Base-by-base conservation (phyloP, 2,888 invertebrate genomes). In the Polia nebulosa region DNA sequence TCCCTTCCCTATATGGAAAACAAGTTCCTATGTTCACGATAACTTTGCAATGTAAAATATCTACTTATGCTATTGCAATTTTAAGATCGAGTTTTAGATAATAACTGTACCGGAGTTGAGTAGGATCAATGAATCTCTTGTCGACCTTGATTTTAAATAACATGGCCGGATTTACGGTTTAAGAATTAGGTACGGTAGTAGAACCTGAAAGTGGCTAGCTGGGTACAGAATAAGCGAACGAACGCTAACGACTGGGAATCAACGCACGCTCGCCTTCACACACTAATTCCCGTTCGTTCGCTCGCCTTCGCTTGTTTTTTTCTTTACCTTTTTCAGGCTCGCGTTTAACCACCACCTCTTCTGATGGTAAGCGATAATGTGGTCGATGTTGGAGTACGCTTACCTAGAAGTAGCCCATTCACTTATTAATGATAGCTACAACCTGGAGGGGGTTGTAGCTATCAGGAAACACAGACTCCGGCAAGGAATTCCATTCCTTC, bases 21-120 rank as follows among this genome's bases (percentile, higher is more conserved):
- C 76, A 4, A 75, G 72, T 80, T 71, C 32, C 51, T 11, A 51
- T 63, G 64, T 65, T 27, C 68, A 65, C 34, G 60, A 58, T 51
- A 67, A 52, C 64, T 77, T 77, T 78, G 78, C 78, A 80, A 80
- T 82, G 75, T 71, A 82, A 81, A 66, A 66, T 61, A 72, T 62
- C 53, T 75, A 63, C 71, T 79, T 81, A 81, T 57, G 47, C 69
- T 69, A 70, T 61, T 60, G 70, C 65, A 62, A 68, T 73, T 79
- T 75, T 61, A 69, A 72, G 70, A 82, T 74, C 69, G 56, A 67
- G 68, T 73, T 72, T 58, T 45, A 72, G 70, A 82, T 82, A 71
- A 67, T 64, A 63, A 60, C 62, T 72, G 80, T 77, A 36, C 34
- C n/a, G 6, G 60, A 63, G 51, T 60, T 20, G 61, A 75, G 32